Percentiles rank a stretch among this genome's conserved stretches.
Evolutionary conservation across 2,797 vertebrate genomes (phyloP).

Genomic region (Neosilurus hyrtlii): DNA sequence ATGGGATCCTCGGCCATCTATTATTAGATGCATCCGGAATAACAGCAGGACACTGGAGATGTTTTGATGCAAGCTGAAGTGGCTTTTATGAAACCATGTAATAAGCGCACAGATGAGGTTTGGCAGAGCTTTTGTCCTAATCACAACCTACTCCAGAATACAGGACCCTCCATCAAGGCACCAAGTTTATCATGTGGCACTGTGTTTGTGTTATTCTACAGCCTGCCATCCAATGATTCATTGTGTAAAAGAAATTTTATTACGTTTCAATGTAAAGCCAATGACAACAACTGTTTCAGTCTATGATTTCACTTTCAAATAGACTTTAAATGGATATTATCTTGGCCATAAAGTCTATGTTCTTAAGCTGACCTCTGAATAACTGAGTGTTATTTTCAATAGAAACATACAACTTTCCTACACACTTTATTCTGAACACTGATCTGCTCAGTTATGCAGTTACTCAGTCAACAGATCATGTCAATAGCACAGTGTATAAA

Average conservation of each 20-base stretch:
- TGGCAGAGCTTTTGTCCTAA: conserved; percentile 17
- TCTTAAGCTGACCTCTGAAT: neutral
- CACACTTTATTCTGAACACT: neutral
- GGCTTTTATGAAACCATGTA: conserved; percentile 11
- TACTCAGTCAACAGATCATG: neutral
- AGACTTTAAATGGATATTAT: neutral
- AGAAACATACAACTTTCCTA: neutral
- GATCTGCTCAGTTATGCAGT: neutral
- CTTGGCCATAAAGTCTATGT: neutral
- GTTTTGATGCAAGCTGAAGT: conserved; percentile 16
- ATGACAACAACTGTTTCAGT: neutral
- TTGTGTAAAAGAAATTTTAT: neutral
- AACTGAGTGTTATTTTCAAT: neutral
- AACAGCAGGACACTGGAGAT: conserved; percentile 17
- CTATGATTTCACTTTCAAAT: neutral
- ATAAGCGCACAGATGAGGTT: neutral
- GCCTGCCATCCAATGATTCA: neutral
- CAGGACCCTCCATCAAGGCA: conserved; percentile 7
- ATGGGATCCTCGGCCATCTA: neutral
- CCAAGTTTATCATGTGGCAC: neutral
- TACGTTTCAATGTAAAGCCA: neutral
- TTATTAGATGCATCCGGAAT: neutral
- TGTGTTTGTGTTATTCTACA: conserved; percentile 7
- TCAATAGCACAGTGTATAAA: neutral
- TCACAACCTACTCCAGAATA: neutral